Evolutionary conservation across 2,888 invertebrate species (phyloP), one percentile per base, ranked within the genome.

Genomic region (Liposcelis brunnea): DNA sequence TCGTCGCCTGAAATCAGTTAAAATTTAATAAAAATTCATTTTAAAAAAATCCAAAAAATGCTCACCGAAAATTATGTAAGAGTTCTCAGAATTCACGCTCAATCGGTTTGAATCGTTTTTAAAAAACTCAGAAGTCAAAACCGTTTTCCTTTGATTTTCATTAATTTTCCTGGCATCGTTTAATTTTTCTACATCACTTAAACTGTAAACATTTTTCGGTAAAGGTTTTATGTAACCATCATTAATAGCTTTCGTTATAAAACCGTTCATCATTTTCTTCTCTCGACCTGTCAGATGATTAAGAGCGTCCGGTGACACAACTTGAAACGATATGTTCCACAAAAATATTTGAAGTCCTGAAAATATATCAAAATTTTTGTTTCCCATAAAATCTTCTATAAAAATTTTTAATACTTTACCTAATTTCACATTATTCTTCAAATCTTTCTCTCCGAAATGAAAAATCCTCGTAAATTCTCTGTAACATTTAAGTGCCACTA

Each of bases 391-490:
- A n/a, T n/a, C n/a, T n/a, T n/a, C n/a, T n/a, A n/a, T n/a, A n/a
- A n/a, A n/a, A n/a, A n/a, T n/a, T n/a, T n/a, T 26, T 8, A 26
- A 26, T 26, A 26, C 26, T 8, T 54, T 53, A 66, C 67, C 68
- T 36, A 73, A 56, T 34, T 64, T 56, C 5, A 66, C 64, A 56
- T 73, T 70, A 51, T 71, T 70, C 31, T 70, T 65, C 44, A 73
- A 56, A 54, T 74, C 74, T 55, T 66, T 70, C 57, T 72, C 71
- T 48, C 73, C 73, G 51, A 74, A 71, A 55, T 74, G 73, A 45
- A 74, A 57, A 60, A 74, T 73, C 31, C 68, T 58, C 16, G 72
- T 73, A 57, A 71, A 69, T 49, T 62, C 59, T 2, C 67, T 68
- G 34, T 74, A 55, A 46, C 71, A 64, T 47, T 70, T 59, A 8